Evolutionary conservation across 1,140 invertebrate species (phyloP).

Genomic region (Teleopsis dalmanni): DNA sequence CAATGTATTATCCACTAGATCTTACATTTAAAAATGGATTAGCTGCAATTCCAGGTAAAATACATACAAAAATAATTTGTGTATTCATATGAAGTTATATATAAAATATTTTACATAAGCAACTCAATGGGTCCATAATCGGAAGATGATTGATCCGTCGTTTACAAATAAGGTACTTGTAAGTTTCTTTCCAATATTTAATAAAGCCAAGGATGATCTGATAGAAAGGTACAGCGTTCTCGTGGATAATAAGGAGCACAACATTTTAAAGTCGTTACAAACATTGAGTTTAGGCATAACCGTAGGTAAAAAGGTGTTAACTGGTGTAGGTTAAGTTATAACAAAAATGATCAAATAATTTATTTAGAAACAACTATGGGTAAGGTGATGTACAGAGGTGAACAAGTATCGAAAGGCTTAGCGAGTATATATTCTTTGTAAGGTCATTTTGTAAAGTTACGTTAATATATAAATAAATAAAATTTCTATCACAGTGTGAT

Average conservation of each 20-base stretch:
- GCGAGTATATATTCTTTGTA: background rate
- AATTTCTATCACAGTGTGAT: too few species aligned
- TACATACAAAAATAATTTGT: too few species aligned
- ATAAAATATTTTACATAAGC: too few species aligned
- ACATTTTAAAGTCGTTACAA: background rate
- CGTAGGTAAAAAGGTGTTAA: background rate
- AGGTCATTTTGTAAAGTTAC: background rate
- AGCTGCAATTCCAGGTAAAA: too few species aligned
- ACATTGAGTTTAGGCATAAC: background rate
- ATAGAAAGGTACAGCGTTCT: background rate
- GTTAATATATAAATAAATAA: background rate
- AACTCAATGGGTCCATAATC: background rate
- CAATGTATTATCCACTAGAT: background rate
- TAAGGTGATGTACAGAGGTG: constrained; percentile 5
- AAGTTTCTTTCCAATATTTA: constrained; percentile 5
- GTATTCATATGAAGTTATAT: too few species aligned
- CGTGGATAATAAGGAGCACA: background rate
- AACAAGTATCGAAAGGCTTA: constrained; percentile 4
- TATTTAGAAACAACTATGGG: constrained; percentile 11
- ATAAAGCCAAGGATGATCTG: background rate
- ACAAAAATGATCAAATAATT: background rate
- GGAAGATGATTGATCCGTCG: background rate
- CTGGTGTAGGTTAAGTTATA: background rate
- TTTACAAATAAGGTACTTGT: background rate
- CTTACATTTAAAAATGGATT: background rate